phyloP scores from a whole-genome alignment of 1,140 invertebrate species.

The Cephus cinctus region DNA sequence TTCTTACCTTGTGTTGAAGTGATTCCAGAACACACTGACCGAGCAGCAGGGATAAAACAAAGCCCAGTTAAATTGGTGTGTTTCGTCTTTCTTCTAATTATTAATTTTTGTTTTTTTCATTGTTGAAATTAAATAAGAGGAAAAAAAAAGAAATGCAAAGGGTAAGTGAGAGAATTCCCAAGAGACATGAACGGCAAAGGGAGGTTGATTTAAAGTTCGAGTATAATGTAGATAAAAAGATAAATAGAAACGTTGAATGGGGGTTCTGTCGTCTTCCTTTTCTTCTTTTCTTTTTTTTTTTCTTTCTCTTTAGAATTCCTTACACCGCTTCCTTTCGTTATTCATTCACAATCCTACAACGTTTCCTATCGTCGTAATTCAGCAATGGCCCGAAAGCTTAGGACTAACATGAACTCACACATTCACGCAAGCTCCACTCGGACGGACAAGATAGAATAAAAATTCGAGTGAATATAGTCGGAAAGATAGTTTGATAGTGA shows the following conservation, averaged over 20 bases:
- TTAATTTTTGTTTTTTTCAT: not conserved
- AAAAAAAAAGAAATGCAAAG: constrained; percentile 4
- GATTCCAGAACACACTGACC: constrained; percentile 94
- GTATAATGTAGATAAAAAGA: constrained; percentile 15
- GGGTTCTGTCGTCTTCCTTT: not conserved
- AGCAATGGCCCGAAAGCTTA: not conserved
- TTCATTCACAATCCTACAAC: no score
- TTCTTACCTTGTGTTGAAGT: constrained; percentile 96
- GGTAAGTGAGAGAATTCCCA: constrained; percentile 12
- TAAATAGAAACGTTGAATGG: constrained; percentile 13
- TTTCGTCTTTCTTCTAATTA: constrained; percentile 22
- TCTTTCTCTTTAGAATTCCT: not conserved
- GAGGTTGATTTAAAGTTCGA: no score
- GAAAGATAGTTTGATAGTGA: no score
- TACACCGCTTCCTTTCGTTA: not conserved
- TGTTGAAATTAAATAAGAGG: not conserved
- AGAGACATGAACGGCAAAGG: no score
- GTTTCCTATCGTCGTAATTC: no score
- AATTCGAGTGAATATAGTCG: no score
- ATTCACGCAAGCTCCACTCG: constrained; percentile 48
- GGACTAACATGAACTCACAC: constrained; percentile 23
- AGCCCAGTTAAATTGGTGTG: constrained; percentile 57
- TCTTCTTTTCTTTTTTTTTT: not conserved
- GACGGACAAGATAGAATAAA: constrained; percentile 40
- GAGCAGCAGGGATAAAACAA: constrained; percentile 68